Percentiles rank a stretch among this genome's conserved stretches.
Conservation (phyloP, 2,888 invertebrate genomes). For the Stenurella melanura region DNA sequence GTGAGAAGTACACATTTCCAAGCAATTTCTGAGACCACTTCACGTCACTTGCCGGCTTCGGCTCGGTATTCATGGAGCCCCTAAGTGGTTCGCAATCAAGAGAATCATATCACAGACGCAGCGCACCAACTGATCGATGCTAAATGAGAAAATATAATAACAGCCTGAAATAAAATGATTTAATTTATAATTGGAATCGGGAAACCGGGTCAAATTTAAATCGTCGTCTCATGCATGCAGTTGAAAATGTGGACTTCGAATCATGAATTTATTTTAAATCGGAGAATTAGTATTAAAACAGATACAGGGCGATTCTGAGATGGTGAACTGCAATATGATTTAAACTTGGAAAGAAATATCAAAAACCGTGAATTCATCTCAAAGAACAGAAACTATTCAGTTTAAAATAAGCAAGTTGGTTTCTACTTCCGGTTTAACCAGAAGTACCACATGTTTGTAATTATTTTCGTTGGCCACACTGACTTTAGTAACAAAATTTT, state of each 20-base stretch:
- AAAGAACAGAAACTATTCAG: too few species aligned
- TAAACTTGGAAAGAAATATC: too few species aligned
- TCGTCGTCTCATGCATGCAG: not conserved
- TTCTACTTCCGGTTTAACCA: too few species aligned
- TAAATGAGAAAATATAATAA: slow-evolving; percentile 28
- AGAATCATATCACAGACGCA: slow-evolving; percentile 63
- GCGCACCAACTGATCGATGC: slow-evolving; percentile 36
- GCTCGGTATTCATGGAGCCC: slow-evolving; percentile 67
- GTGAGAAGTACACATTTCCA: slow-evolving; percentile 27
- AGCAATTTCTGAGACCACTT: slow-evolving; percentile 70
- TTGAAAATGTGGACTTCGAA: slow-evolving; percentile 1
- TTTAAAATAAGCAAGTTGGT: too few species aligned
- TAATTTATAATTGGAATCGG: slow-evolving; percentile 33
- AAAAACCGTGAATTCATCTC: too few species aligned
- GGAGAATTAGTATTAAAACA: not conserved
- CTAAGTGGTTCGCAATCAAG: slow-evolving; percentile 62
- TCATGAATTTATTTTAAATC: not conserved
- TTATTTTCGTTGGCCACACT: too few species aligned
- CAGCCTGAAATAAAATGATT: slow-evolving; percentile 34
- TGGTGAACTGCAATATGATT: too few species aligned
- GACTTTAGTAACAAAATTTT: too few species aligned
- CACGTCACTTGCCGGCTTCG: slow-evolving; percentile 71
- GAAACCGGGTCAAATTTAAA: slow-evolving; percentile 29
- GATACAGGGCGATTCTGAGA: too few species aligned
- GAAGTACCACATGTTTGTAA: too few species aligned